These are phyloP conservation scores for Mungos mungo DNA, from an alignment of 2,113 vertebrate species.

Conservation along the genomic window DNA sequence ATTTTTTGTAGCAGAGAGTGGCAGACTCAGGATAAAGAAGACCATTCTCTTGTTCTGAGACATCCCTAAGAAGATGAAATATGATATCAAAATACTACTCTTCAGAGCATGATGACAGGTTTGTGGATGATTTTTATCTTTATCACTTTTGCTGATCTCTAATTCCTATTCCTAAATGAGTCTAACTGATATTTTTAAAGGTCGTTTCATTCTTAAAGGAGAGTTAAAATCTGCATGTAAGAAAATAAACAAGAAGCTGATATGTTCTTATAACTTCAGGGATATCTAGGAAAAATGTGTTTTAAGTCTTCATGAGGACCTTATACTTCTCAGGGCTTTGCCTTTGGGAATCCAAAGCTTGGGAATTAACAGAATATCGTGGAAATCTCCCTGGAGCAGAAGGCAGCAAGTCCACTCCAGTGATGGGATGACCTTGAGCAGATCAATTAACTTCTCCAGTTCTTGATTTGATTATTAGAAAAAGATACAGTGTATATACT, in stretches of 20 bases:
- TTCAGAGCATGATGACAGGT: not conserved
- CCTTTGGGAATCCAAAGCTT: not conserved
- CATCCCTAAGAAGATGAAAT: not conserved
- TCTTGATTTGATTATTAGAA: not conserved
- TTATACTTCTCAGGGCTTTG: not conserved
- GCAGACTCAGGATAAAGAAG: not conserved
- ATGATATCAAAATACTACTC: not conserved
- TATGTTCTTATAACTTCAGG: not conserved
- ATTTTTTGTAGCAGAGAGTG: not conserved
- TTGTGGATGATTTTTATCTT: not conserved
- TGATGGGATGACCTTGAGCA: not conserved
- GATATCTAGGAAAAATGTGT: not conserved
- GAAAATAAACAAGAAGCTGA: not conserved
- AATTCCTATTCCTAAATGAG: conserved; percentile 6
- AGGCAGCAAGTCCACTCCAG: not conserved
- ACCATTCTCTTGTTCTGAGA: not conserved
- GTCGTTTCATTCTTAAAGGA: not conserved
- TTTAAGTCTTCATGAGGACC: not conserved
- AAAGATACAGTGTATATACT: not conserved
- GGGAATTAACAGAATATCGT: not conserved
- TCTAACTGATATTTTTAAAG: not conserved
- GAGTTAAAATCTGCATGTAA: not conserved
- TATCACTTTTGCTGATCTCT: not conserved
- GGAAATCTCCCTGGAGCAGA: not conserved
- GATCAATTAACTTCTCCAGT: conserved; percentile 20